Conservation (phyloP, 2,113 vertebrate species). For the Lagenorhynchus albirostris region DNA sequence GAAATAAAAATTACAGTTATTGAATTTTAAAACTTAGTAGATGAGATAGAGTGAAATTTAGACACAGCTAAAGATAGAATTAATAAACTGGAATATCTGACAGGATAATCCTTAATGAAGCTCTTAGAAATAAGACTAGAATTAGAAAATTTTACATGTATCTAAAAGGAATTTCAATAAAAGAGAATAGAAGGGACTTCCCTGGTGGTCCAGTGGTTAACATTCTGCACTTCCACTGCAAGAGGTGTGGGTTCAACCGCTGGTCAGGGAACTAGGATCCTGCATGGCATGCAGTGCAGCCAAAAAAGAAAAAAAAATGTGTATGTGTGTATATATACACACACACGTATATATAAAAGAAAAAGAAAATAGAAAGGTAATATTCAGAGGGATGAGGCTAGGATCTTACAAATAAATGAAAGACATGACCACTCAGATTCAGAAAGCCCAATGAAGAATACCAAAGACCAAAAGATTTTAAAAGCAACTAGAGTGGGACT, state of each 20-base stretch:
- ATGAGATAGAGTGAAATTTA: background rate
- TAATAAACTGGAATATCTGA: background rate
- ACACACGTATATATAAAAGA: background rate
- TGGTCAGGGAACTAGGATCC: background rate
- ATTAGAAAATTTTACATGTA: background rate
- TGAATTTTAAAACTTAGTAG: background rate
- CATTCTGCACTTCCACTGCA: background rate
- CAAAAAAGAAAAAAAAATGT: too few species aligned
- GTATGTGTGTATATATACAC: background rate
- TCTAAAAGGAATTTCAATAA: background rate
- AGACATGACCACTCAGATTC: background rate
- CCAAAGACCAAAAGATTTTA: background rate
- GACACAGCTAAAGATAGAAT: background rate
- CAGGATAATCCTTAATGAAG: background rate
- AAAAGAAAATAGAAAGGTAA: background rate
- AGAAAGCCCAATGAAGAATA: background rate
- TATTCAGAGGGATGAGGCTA: background rate
- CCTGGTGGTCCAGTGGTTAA: background rate
- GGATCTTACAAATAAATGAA: background rate
- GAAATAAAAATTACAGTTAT: background rate
- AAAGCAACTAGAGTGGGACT: background rate
- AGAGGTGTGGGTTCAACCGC: background rate
- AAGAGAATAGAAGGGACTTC: background rate
- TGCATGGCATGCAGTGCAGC: background rate
- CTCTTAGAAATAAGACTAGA: constrained; percentile 1